These are phyloP conservation scores for Drosophila leontia DNA, from an alignment of 1,140 invertebrate species.

Conservation along the genomic window DNA sequence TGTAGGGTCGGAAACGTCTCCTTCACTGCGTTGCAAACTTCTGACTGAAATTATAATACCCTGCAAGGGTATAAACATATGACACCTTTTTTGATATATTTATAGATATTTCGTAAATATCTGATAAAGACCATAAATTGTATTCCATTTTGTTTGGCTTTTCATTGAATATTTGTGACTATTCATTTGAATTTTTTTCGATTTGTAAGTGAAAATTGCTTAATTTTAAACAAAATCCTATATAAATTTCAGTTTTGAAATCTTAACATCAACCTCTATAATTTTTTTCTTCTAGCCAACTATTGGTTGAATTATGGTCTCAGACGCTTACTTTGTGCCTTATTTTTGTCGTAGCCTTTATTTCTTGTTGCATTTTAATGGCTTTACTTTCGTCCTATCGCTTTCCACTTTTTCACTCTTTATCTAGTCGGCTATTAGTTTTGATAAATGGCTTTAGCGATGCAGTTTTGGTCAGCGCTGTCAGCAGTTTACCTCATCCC, in stretches of 20 bases:
- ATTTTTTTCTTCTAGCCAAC: conserved; percentile 6
- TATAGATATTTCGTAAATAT: background rate
- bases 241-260: background rate
- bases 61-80: too few species aligned
- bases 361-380: conserved; percentile 48
- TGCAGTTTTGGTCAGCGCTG: conserved; percentile 42
- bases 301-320: conserved; percentile 11
- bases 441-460: conserved; percentile 64
- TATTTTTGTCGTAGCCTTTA: background rate
- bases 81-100: background rate
- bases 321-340: background rate
- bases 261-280: too few species aligned
- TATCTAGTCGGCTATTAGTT: conserved; percentile 69
- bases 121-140: conserved; percentile 3
- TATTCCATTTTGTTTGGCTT: too few species aligned
- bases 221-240: background rate
- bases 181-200: background rate
- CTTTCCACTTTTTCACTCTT: conserved; percentile 46
- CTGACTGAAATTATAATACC: too few species aligned
- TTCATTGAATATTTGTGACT: background rate
- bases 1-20: too few species aligned
- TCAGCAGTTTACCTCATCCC: conserved; percentile 51
- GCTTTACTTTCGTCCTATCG: conserved; percentile 42
- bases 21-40: too few species aligned
- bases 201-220: background rate